Percentiles rank a stretch among this genome's conserved stretches.
Conservation (phyloP, 2,797 vertebrate species). For the Gymnocypris eckloni region DNA sequence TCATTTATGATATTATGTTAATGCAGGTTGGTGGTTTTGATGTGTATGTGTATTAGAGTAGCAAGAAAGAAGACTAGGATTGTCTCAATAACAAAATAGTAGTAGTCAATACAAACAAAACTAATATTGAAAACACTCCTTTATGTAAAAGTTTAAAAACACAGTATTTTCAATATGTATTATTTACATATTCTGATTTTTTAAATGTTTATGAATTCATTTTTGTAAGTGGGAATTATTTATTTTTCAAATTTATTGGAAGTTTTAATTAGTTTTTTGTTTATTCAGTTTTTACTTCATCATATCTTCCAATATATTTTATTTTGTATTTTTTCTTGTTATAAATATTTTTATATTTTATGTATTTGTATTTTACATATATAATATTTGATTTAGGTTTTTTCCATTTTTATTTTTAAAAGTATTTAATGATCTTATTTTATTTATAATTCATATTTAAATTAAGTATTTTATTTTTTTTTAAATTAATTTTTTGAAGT, state of each 20-base stretch:
- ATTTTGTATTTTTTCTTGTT: too few relatives aligned
- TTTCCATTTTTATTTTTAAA: too few relatives aligned
- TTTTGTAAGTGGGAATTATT: neutral
- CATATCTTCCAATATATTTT: too few relatives aligned
- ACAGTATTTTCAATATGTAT: neutral
- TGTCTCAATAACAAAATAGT: neutral
- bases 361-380: neutral
- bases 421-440: neutral
- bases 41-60: neutral
- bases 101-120: neutral
- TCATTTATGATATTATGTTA: neutral
- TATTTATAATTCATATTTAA: neutral
- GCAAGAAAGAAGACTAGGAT: neutral
- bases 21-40: neutral
- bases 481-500: neutral
- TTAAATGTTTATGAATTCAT: neutral
- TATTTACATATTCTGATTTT: neutral
- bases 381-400: too few relatives aligned
- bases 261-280: neutral
- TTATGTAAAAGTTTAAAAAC: neutral
- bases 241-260: neutral
- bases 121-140: neutral
- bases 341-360: neutral
- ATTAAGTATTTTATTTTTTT: neutral
- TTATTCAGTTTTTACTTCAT: neutral